Evolutionary conservation across 2,797 vertebrate species (phyloP).

Genomic region (Labroides dimidiatus): DNA sequence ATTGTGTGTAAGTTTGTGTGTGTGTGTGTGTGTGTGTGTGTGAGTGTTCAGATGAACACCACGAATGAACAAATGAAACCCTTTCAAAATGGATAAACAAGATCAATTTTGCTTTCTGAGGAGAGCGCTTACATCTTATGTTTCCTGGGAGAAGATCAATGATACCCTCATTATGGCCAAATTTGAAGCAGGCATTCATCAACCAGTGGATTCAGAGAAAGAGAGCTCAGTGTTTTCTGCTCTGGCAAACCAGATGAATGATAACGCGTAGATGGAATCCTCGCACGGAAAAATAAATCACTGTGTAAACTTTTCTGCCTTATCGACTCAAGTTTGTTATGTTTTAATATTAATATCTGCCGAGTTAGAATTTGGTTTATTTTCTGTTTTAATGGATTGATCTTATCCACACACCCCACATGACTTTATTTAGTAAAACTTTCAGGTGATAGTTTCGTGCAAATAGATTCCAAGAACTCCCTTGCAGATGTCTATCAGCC

Average conservation of each 20-base stretch:
- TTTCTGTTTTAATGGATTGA: constrained; percentile 8
- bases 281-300: constrained; percentile 19
- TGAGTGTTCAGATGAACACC: not conserved
- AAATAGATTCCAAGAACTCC: constrained; percentile 18
- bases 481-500: constrained; percentile 17
- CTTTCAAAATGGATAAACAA: not conserved
- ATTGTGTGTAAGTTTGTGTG: constrained; percentile 5
- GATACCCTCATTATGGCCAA: constrained; percentile 9
- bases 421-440: constrained; percentile 16
- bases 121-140: not conserved
- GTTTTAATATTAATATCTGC: constrained; percentile 15
- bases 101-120: constrained; percentile 13
- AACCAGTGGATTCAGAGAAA: not conserved
- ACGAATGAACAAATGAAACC: not conserved
- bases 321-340: constrained; percentile 6
- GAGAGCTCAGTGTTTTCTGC: constrained; percentile 35
- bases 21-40: not conserved
- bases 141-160: constrained; percentile 4
- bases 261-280: constrained; percentile 12
- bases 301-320: constrained; percentile 1
- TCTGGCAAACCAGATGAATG: constrained; percentile 43
- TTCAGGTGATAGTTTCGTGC: not conserved
- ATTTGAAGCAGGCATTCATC: constrained; percentile 12
- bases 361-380: constrained; percentile 14
- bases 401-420: not conserved